Conservation (phyloP, 2,797 vertebrate species). For the Gymnoscopelus braueri region DNA sequence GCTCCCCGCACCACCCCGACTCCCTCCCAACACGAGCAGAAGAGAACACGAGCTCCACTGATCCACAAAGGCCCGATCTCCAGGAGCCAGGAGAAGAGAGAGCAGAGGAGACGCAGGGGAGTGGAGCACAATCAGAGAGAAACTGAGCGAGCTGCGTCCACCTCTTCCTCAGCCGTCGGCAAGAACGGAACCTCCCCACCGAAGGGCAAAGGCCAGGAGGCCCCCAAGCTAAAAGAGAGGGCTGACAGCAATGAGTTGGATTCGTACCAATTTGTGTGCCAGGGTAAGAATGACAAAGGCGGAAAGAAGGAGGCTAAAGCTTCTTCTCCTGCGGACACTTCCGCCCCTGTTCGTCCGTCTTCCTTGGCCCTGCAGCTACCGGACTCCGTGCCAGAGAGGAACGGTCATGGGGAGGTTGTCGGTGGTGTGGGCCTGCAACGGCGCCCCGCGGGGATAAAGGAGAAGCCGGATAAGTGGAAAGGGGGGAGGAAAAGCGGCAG, state of each 20-base stretch:
- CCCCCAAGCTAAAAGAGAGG: constrained; percentile 62
- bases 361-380: constrained; percentile 76
- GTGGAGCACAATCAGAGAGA: constrained; percentile 94
- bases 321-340: constrained; percentile 24
- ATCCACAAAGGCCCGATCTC: constrained; percentile 42
- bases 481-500: constrained; percentile 77
- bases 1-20: constrained; percentile 11
- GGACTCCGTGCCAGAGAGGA: constrained; percentile 31
- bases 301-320: constrained; percentile 71
- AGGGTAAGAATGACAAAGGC: constrained; percentile 66
- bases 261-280: constrained; percentile 75
- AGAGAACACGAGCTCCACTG: constrained; percentile 18
- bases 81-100: constrained; percentile 90
- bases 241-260: constrained; percentile 81
- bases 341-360: constrained; percentile 76
- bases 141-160: constrained; percentile 82
- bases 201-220: constrained; percentile 68
- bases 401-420: constrained; percentile 62
- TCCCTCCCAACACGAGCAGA: constrained; percentile 42
- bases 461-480: constrained; percentile 87
- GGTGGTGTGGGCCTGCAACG: constrained; percentile 77
- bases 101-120: constrained; percentile 89
- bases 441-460: constrained; percentile 79
- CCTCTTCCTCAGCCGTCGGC: constrained; percentile 41
- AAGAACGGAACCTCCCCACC: constrained; percentile 58